Evolutionary conservation across 2,113 vertebrate genomes (phyloP).

Genomic region (Sarotherodon lohbergeri): DNA sequence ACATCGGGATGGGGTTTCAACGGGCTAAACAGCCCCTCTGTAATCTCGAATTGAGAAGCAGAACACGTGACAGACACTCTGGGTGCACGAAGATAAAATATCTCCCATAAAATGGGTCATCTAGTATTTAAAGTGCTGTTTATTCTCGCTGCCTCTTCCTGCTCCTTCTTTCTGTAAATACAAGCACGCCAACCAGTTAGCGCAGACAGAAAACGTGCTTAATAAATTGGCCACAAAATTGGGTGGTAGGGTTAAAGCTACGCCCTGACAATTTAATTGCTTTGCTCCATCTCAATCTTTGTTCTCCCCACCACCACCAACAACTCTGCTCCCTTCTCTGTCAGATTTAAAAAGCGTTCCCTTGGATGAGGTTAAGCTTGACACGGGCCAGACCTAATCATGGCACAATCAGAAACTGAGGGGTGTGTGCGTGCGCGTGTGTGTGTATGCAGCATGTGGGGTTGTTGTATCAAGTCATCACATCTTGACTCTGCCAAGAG

Average conservation of each 20-base stretch:
- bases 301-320: background rate
- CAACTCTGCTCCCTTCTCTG: background rate
- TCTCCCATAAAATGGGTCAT: slow-evolving; percentile 56
- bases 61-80: slow-evolving; percentile 20
- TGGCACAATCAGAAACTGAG: slow-evolving; percentile 77
- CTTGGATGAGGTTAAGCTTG: slow-evolving; percentile 59
- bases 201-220: slow-evolving; percentile 42
- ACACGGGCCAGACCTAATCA: slow-evolving; percentile 65
- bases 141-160: slow-evolving; percentile 18
- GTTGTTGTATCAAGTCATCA: slow-evolving; percentile 67
- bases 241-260: slow-evolving; percentile 40
- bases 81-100: slow-evolving; percentile 33
- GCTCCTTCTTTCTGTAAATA: slow-evolving; percentile 16
- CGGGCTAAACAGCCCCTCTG: background rate
- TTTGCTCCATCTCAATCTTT: slow-evolving; percentile 38
- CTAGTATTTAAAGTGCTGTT: slow-evolving; percentile 55
- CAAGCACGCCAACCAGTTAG: background rate
- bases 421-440: background rate
- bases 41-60: slow-evolving; percentile 25
- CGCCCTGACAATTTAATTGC: slow-evolving; percentile 61
- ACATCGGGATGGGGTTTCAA: slow-evolving; percentile 16
- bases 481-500: slow-evolving; percentile 74
- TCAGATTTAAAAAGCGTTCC: slow-evolving; percentile 46
- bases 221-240: slow-evolving; percentile 48
- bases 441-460: background rate